Conservation (phyloP, 2,113 vertebrate species). For the Oreotrochilus melanogaster region DNA sequence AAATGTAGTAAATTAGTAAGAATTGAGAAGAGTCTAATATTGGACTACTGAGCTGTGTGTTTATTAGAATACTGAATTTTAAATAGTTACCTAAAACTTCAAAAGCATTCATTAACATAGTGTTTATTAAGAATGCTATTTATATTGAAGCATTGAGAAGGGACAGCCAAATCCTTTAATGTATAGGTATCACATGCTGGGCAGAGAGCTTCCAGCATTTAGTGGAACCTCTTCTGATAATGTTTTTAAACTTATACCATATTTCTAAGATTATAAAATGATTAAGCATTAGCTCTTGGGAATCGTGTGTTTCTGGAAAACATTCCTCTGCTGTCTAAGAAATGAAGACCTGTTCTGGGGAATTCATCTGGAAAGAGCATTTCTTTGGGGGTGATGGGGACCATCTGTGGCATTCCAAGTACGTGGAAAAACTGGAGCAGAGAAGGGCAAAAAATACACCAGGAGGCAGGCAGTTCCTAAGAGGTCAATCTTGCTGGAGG, state of each 20-base stretch:
- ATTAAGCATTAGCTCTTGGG: slow-evolving; percentile 68
- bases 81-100: neutral
- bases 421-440: slow-evolving; percentile 54
- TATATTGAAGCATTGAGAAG: neutral
- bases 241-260: neutral
- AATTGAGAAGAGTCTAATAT: neutral
- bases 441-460: slow-evolving; percentile 50
- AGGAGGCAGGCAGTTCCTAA: slow-evolving; percentile 58
- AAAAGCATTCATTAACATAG: neutral
- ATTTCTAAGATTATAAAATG: slow-evolving; percentile 29
- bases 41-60: neutral
- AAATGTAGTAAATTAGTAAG: neutral
- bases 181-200: neutral
- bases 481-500: slow-evolving; percentile 33
- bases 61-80: neutral
- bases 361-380: slow-evolving; percentile 78
- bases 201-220: neutral
- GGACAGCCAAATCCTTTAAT: neutral
- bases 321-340: slow-evolving; percentile 69
- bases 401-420: slow-evolving; percentile 79
- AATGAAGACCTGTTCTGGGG: slow-evolving; percentile 71
- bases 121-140: neutral
- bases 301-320: slow-evolving; percentile 71
- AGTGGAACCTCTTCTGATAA: neutral
- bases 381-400: slow-evolving; percentile 67